Evolutionary conservation across 2,113 vertebrate genomes (phyloP).

Genomic region (Sphaerodactylus townsendi): DNA sequence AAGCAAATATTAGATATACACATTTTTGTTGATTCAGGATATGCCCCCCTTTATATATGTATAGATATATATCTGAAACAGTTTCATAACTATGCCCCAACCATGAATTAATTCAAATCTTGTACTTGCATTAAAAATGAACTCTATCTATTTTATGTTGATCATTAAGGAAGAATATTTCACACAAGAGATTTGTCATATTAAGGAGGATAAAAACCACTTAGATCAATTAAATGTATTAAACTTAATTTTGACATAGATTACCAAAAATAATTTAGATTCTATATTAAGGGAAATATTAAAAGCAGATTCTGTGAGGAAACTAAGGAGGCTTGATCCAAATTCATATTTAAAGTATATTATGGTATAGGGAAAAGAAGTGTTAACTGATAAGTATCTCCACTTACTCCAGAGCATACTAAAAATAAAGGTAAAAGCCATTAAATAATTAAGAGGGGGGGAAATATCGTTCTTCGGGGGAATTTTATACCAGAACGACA

Average conservation of each 20-base stretch:
- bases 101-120: constrained; percentile 86
- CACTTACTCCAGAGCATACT: constrained; percentile 1
- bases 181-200: constrained; percentile 87
- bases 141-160: constrained; percentile 87
- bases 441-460: constrained; percentile 33
- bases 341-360: constrained; percentile 47
- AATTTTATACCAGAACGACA: constrained; percentile 6
- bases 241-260: constrained; percentile 83
- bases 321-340: constrained; percentile 52
- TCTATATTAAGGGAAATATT: constrained; percentile 76
- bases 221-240: constrained; percentile 87
- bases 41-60: constrained; percentile 6
- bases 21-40: neutral
- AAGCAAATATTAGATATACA: neutral
- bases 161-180: constrained; percentile 89
- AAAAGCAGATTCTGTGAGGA: constrained; percentile 69
- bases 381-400: constrained; percentile 22
- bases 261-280: constrained; percentile 82
- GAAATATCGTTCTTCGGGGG: constrained; percentile 24
- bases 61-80: constrained; percentile 53
- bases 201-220: constrained; percentile 86
- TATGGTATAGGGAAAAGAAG: constrained; percentile 5
- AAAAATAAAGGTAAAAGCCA: constrained; percentile 27
- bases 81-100: constrained; percentile 76
- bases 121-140: constrained; percentile 87